A percentile compares a stretch with the other conserved stretches of the same genome.
Evolutionary conservation across 2,797 vertebrate species (phyloP).

Genomic region (Microctenopoma stevenorrisi): DNA sequence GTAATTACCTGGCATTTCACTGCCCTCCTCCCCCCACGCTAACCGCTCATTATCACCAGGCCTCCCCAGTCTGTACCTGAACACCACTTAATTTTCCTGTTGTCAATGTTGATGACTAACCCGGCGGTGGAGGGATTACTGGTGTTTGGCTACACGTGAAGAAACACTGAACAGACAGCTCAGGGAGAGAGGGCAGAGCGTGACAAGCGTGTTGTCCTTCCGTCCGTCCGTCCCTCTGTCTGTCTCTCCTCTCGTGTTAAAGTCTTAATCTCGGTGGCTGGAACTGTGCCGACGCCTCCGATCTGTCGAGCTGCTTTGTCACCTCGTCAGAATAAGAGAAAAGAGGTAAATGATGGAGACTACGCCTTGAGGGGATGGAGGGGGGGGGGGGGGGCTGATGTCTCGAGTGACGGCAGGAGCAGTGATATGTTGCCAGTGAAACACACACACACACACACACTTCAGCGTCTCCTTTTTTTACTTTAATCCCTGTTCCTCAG

Average conservation of each 20-base stretch:
- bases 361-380: conserved; percentile 47
- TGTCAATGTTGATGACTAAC: conserved; percentile 51
- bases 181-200: conserved; percentile 42
- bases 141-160: conserved; percentile 61
- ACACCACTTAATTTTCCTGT: conserved; percentile 38
- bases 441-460: conserved; percentile 8
- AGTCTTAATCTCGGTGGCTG: conserved; percentile 63
- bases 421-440: conserved; percentile 56
- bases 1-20: conserved; percentile 90
- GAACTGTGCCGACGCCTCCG: conserved; percentile 62
- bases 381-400: conserved; percentile 27
- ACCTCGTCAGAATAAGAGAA: conserved; percentile 55
- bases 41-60: conserved; percentile 82
- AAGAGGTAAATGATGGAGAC: conserved; percentile 53
- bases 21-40: conserved; percentile 59
- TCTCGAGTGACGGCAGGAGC: conserved; percentile 56
- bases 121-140: conserved; percentile 50
- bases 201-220: conserved; percentile 47
- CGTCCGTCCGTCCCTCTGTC: neutral
- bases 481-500: neutral
- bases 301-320: conserved; percentile 69
- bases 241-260: conserved; percentile 55
- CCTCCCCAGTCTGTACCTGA: conserved; percentile 34
- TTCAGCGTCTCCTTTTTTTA: neutral
- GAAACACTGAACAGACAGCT: conserved; percentile 46